phyloP scores from a whole-genome alignment of 2,113 vertebrate genomes.

The Trematocara nigrifrons region DNA sequence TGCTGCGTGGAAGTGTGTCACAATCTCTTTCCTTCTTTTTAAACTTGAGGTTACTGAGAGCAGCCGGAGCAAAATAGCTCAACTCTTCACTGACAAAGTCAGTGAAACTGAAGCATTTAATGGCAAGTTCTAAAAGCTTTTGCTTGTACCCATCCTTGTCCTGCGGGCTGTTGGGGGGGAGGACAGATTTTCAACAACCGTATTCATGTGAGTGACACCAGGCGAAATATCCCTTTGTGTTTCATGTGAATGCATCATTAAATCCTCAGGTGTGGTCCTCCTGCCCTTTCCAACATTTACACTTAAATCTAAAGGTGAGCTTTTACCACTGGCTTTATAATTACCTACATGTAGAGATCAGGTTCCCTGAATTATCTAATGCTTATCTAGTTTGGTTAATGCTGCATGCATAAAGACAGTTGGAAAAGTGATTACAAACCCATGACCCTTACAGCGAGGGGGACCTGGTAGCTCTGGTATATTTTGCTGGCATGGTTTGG shows the following conservation, averaged over 20 bases:
- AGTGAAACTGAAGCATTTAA: neutral
- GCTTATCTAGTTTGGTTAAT: neutral
- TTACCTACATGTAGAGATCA: neutral
- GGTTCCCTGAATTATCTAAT: neutral
- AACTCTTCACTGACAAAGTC: neutral
- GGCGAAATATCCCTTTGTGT: neutral
- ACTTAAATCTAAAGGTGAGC: neutral
- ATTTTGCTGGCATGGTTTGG: neutral
- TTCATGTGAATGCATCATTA: neutral
- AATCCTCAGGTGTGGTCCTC: neutral
- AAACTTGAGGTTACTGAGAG: neutral
- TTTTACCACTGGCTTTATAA: neutral
- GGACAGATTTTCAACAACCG: neutral
- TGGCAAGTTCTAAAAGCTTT: neutral
- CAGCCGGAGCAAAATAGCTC: neutral
- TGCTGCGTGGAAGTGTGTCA: neutral
- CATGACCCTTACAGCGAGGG: neutral
- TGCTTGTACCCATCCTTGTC: neutral
- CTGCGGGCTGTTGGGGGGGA: neutral
- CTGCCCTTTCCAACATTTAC: neutral
- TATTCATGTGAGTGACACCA: neutral
- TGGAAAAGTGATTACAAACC: neutral
- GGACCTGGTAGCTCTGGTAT: neutral
- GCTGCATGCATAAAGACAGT: neutral
- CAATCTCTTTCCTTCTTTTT: rapidly evolving